A percentile compares a stretch with the other conserved stretches of the same genome.
phyloP scores from a whole-genome alignment of 2,113 vertebrate species.

The Glareola pratincola region DNA sequence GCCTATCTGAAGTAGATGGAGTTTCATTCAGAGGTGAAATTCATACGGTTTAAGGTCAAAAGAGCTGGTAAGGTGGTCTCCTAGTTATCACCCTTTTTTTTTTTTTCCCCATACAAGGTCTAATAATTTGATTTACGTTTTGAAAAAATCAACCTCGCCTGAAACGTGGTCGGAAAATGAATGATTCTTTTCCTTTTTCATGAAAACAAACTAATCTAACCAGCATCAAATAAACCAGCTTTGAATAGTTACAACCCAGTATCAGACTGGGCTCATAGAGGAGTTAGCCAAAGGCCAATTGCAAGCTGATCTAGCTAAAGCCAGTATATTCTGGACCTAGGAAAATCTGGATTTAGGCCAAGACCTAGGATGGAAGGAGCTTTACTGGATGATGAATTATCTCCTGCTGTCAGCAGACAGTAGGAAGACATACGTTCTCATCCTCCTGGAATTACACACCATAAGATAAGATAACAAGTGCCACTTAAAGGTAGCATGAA shows the following conservation, averaged over 20 bases:
- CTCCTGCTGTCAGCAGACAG: constrained; percentile 33
- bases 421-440: constrained; percentile 8
- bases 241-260: neutral
- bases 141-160: neutral
- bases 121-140: neutral
- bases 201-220: neutral
- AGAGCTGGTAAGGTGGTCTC: neutral
- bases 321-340: constrained; percentile 48
- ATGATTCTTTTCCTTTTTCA: neutral
- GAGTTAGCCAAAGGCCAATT: constrained; percentile 62
- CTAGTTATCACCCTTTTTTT: neutral
- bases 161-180: neutral
- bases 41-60: neutral
- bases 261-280: constrained; percentile 24
- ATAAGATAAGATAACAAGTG: neutral
- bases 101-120: neutral
- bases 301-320: constrained; percentile 65
- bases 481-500: neutral
- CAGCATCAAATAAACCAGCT: neutral
- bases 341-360: constrained; percentile 59
- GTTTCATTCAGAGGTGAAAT: neutral
- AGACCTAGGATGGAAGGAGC: constrained; percentile 51
- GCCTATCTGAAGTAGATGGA: neutral
- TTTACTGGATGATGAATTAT: constrained; percentile 65
- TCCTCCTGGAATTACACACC: neutral